phyloP scores from a whole-genome alignment of 1,140 invertebrate genomes.

The Brachionus plicatilis region DNA sequence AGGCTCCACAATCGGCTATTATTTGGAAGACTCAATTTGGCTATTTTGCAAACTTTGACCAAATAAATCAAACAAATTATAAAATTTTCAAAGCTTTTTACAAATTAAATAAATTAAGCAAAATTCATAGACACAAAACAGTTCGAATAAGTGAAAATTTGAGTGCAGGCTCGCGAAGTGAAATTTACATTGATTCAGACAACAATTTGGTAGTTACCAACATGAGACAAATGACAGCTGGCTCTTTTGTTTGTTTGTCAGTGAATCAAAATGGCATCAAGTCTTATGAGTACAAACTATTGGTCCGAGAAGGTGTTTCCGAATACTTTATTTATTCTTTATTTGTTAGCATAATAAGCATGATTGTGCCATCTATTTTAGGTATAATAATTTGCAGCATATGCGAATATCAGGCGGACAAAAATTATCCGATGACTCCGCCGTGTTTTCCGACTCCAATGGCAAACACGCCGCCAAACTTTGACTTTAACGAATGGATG shows the following conservation, averaged over 20 bases:
- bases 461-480: slow-evolving; percentile 28
- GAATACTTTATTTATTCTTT: slow-evolving; percentile 36
- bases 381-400: slow-evolving; percentile 13
- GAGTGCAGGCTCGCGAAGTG: neutral
- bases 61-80: neutral
- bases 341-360: slow-evolving; percentile 34
- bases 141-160: slow-evolving; percentile 32
- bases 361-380: slow-evolving; percentile 30
- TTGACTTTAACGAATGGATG: slow-evolving; percentile 40
- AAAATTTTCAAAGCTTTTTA: slow-evolving; percentile 31
- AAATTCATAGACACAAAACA: neutral
- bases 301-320: neutral
- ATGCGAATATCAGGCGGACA: slow-evolving; percentile 27
- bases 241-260: slow-evolving; percentile 31
- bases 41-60: neutral
- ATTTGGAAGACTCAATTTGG: slow-evolving; percentile 37
- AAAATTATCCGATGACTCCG: slow-evolving; percentile 35
- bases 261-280: slow-evolving; percentile 16
- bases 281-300: neutral
- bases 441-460: slow-evolving; percentile 24
- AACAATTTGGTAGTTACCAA: slow-evolving; percentile 27
- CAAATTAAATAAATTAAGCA: slow-evolving; percentile 23
- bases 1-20: neutral
- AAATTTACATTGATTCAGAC: neutral
- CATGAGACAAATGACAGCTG: slow-evolving; percentile 7